Evolutionary conservation across 2,113 vertebrate genomes (phyloP), one percentile per base, ranked within the genome.

Genomic region (Hymenochirus boettgeri): DNA sequence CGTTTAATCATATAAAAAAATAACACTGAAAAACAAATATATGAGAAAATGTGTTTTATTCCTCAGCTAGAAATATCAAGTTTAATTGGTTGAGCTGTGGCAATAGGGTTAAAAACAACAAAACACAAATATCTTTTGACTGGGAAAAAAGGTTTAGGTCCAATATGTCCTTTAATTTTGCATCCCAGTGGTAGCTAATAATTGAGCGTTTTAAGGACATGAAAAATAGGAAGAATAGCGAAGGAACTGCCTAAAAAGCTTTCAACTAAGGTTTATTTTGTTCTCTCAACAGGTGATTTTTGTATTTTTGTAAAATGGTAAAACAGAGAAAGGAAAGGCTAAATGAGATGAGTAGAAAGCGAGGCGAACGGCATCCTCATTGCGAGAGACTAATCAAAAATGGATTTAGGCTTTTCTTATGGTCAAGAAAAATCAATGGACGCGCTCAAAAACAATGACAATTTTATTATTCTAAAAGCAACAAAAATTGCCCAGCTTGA

Each of bases 81-180:
- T 93, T 93, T 95, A 95, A 98, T 97, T 97, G 96, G 93, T 88
- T 91, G 91, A 93, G 85, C 75, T 57, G 89, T 93, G 90, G 89
- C 93, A 92, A 94, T 86, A 87, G 86, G 88, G 85, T 87, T 87
- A 93, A 95, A 94, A 94, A 90, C 81, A 50, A 50, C 54, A 65
- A 57, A 57, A 31, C 17, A 48, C 18, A 42, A 62, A 86, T 79
- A 83, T 89, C 82, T 79, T 89, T 73, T 92, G 89, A 92, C 88
- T 17, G 37, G 15, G 2, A 5, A 27, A 92, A 92, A 93, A 90
- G 88, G 86, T 88, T 86, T 82, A 85, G 88, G 89, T 92, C 92
- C 89, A 85, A 77, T 78, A 81, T 81, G 91, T 88, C 85, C 89
- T 88, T 86, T 42, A 87, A 88, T 86, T 86, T 89, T 88, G 84